Percentiles rank a stretch among this genome's conserved stretches.
Evolutionary conservation across 2,888 invertebrate genomes (phyloP).

Genomic region (Monochamus alternatus): DNA sequence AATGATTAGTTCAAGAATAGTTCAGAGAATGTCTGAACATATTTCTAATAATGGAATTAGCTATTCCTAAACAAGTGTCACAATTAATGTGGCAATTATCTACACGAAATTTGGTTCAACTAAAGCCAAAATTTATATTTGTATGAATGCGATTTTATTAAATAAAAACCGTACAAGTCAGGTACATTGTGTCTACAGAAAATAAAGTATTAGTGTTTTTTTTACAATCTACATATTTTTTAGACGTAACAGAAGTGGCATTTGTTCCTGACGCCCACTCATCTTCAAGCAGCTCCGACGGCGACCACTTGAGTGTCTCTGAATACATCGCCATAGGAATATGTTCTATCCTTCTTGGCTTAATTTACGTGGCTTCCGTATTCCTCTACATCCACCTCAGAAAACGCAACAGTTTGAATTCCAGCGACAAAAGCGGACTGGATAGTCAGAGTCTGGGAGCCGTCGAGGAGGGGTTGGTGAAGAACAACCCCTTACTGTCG

Average conservation of each 20-base stretch:
- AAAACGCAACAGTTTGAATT: conserved; percentile 72
- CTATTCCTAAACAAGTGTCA: too few species aligned
- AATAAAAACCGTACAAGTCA: too few species aligned
- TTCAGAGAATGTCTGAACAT: too few species aligned
- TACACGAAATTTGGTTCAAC: too few species aligned
- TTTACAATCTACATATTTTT: conserved; percentile 44
- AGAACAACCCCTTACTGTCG: conserved; percentile 82
- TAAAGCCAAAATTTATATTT: too few species aligned
- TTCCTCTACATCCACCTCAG: conserved; percentile 87
- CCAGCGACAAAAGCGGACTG: conserved; percentile 59
- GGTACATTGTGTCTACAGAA: too few species aligned
- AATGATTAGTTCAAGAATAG: neutral
- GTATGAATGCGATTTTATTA: too few species aligned
- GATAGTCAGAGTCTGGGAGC: conserved; percentile 55
- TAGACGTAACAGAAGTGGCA: conserved; percentile 86
- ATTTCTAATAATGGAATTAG: too few species aligned
- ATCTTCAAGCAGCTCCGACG: conserved; percentile 70
- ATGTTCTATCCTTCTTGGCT: conserved; percentile 87
- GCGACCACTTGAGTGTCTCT: conserved; percentile 78
- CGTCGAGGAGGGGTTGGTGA: conserved; percentile 79
- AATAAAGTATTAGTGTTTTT: too few species aligned
- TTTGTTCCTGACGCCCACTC: conserved; percentile 81
- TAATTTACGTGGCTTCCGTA: conserved; percentile 90
- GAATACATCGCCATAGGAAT: conserved; percentile 90
- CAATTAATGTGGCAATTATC: too few species aligned